These are phyloP conservation scores for Saxicola maurus DNA, from an alignment of 2,797 vertebrate species.

Conservation along the genomic window DNA sequence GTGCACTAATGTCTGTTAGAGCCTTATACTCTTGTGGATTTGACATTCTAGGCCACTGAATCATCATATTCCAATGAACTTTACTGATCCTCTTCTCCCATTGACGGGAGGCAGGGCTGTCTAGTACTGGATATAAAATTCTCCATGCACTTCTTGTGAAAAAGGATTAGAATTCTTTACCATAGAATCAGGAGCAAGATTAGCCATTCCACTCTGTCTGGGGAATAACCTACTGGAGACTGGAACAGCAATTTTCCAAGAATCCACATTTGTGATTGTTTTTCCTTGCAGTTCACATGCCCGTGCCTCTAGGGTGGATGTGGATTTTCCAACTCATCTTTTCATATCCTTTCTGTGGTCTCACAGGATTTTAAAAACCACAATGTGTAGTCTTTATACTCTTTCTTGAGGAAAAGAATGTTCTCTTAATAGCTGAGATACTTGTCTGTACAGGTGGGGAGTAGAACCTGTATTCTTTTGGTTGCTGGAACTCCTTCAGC, in stretches of 20 bases:
- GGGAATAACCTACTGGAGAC: neutral
- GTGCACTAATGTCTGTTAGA: neutral
- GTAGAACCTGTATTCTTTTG: neutral
- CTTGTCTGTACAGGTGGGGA: neutral
- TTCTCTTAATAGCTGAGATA: neutral
- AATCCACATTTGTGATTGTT: neutral
- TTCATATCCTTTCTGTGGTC: neutral
- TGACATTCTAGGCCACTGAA: neutral
- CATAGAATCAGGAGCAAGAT: neutral
- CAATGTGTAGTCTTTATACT: neutral
- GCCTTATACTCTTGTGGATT: neutral
- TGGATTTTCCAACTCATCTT: neutral
- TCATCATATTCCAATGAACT: neutral
- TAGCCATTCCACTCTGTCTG: neutral
- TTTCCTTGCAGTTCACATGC: neutral
- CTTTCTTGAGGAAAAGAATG: neutral
- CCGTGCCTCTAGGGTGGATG: neutral
- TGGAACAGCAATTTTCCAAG: neutral
- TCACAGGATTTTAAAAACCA: neutral
- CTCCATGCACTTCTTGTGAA: neutral
- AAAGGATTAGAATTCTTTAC: neutral
- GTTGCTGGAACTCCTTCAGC: neutral
- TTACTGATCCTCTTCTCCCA: too few species aligned
- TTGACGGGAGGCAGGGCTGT: fast-evolving
- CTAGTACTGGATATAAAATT: neutral